Conservation (phyloP, 2,113 vertebrate species). For the Etheostoma cragini region DNA sequence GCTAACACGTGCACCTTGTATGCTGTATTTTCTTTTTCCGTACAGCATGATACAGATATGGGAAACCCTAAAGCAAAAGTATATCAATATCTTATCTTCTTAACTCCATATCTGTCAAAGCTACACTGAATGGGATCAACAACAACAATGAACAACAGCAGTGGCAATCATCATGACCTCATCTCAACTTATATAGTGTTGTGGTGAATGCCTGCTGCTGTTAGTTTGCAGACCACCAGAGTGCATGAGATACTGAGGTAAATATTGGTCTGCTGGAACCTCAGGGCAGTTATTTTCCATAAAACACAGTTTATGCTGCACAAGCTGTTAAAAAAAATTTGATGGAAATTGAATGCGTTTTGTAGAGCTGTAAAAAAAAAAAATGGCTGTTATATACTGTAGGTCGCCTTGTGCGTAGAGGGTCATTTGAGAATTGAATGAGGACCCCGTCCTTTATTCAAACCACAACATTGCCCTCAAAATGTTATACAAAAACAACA, state of each 20-base stretch:
- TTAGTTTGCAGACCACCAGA: slow-evolving; percentile 27
- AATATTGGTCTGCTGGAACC: slow-evolving; percentile 37
- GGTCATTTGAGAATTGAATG: background rate
- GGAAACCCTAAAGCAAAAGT: background rate
- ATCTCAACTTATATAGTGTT: slow-evolving; percentile 3
- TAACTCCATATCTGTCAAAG: background rate
- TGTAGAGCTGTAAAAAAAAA: slow-evolving; percentile 24
- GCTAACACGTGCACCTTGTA: slow-evolving; percentile 9
- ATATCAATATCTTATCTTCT: slow-evolving; percentile 3
- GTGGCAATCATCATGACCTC: background rate
- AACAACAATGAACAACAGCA: background rate
- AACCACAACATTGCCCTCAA: background rate
- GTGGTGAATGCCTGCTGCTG: slow-evolving; percentile 17
- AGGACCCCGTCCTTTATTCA: background rate
- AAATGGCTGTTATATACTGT: background rate
- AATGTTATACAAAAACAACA: background rate
- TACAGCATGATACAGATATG: background rate
- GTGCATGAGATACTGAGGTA: slow-evolving; percentile 7
- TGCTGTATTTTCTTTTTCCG: background rate
- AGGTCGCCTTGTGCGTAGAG: background rate
- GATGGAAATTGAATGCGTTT: slow-evolving; percentile 23
- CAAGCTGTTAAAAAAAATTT: slow-evolving; percentile 16
- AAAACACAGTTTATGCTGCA: slow-evolving; percentile 27
- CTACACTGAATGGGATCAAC: background rate
- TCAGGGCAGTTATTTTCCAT: slow-evolving; percentile 24